Evolutionary conservation across 2,113 vertebrate species (phyloP).

Genomic region (Pygoscelis antarcticus): DNA sequence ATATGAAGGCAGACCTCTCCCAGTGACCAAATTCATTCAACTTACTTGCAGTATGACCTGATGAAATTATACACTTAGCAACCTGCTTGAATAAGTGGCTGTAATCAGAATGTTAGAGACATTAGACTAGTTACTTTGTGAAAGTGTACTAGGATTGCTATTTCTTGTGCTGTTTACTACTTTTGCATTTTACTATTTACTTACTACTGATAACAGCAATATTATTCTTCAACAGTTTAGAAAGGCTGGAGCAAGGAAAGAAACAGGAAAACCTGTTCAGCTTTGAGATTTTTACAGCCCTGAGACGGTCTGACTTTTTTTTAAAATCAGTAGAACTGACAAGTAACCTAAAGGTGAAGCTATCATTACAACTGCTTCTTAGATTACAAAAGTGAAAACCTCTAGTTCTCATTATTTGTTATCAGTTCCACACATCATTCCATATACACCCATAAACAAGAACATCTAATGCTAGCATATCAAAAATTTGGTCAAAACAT

Average conservation of each 20-base stretch:
- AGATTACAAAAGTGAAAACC: not conserved
- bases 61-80: not conserved
- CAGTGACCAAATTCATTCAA: not conserved
- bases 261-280: not conserved
- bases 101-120: not conserved
- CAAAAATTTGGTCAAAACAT: not conserved
- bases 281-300: not conserved
- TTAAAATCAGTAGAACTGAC: not conserved
- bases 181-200: not conserved
- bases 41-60: not conserved
- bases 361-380: not conserved
- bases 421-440: fast-evolving
- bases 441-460: not conserved
- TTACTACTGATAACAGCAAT: not conserved
- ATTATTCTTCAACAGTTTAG: not conserved
- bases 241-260: not conserved
- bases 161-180: not conserved
- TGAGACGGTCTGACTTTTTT: not conserved
- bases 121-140: not conserved
- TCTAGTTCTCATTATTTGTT: not conserved
- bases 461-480: not conserved
- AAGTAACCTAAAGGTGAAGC: not conserved
- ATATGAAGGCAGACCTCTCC: not conserved
- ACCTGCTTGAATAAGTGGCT: not conserved
- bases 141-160: not conserved